phyloP scores from a whole-genome alignment of 92 coral and sea anemone genomes.

The Chrysogorgia sp. region DNA sequence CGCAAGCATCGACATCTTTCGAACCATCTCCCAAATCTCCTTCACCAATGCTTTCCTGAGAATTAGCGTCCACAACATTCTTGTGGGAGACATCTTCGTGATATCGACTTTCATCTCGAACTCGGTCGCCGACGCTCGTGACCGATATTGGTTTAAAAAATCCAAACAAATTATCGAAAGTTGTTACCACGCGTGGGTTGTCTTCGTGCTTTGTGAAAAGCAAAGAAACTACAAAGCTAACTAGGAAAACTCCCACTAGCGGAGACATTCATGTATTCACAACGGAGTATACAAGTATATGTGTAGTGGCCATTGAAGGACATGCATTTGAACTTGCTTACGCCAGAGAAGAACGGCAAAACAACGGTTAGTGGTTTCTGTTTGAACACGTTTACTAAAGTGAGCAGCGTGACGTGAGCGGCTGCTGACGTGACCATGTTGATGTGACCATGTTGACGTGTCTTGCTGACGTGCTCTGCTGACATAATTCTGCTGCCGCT shows the following conservation, averaged over 20 bases:
- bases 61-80: neutral
- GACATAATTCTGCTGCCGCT: too few species aligned
- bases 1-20: slow-evolving; percentile 17
- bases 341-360: too few species aligned
- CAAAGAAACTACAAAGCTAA: slow-evolving; percentile 15
- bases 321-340: too few species aligned
- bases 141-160: neutral
- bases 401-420: too few species aligned
- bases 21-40: neutral
- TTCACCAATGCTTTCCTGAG: too few species aligned
- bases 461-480: too few species aligned
- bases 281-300: neutral
- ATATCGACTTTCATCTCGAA: neutral
- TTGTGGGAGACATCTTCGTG: neutral
- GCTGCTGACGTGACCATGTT: too few species aligned
- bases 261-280: slow-evolving; percentile 14
- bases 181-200: neutral
- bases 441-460: too few species aligned
- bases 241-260: slow-evolving; percentile 19
- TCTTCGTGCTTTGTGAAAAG: slow-evolving; percentile 20
- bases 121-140: neutral
- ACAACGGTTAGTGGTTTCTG: too few species aligned
- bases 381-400: too few species aligned
- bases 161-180: neutral
- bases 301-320: too few species aligned